Percentiles rank a stretch among this genome's conserved stretches.
Conservation (phyloP, 2,113 vertebrate genomes). For the Nyctibius bracteatus region DNA sequence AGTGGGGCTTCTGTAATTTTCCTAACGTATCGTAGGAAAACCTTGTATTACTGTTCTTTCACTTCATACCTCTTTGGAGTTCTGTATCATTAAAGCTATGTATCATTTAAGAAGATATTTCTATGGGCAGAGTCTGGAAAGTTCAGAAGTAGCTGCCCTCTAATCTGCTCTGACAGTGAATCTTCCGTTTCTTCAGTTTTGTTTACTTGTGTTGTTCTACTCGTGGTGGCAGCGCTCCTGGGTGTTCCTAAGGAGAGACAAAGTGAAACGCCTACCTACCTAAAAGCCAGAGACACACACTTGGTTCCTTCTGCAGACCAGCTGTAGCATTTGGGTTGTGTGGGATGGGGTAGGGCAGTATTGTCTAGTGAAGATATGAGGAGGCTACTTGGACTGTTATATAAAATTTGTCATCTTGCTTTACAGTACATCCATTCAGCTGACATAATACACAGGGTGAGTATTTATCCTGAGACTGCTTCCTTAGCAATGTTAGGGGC, state of each 20-base stretch:
- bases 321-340: not conserved
- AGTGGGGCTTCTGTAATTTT: not conserved
- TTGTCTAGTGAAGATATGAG: not conserved
- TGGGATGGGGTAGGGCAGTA: not conserved
- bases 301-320: not conserved
- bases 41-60: not conserved
- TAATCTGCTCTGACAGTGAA: not conserved
- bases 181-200: not conserved
- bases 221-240: not conserved
- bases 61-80: not conserved
- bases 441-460: slow-evolving; percentile 97
- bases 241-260: not conserved
- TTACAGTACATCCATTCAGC: slow-evolving; percentile 97
- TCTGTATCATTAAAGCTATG: not conserved
- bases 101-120: not conserved
- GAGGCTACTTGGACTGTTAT: not conserved
- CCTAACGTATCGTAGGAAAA: not conserved
- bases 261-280: not conserved
- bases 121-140: not conserved
- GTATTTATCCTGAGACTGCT: slow-evolving; percentile 55
- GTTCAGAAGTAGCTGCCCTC: not conserved
- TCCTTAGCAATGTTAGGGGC: too few species aligned
- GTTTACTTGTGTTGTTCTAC: not conserved
- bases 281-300: not conserved
- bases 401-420: slow-evolving; percentile 37